Base-by-base conservation (phyloP, 2,888 invertebrate genomes). In the Cephus rjabovi region DNA sequence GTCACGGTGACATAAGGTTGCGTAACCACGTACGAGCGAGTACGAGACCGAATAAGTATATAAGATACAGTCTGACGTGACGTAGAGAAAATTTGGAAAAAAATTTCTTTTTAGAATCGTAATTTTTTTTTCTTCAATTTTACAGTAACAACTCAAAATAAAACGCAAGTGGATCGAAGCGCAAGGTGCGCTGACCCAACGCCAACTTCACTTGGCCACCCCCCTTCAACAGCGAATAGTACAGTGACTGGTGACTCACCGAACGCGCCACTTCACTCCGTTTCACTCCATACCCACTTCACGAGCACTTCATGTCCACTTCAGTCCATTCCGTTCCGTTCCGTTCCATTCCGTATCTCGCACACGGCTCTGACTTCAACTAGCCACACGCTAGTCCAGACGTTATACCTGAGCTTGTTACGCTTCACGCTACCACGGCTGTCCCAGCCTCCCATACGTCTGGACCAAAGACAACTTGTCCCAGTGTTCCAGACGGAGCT, bases 121-220 rank as follows among this genome's bases (percentile, higher is more conserved):
- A 37, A 37, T 1, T 37, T 15, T 12, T 37, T 4, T 37, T 12
- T 37, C 12, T 1, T 37, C 6, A 4, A 15, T 1, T 6, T 4
- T 15, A 40, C 15, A 40, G 15, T 15, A 40, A 40, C 15, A 0
- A 6, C 40, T 40, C 15, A 2, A 40, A 15, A 15, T 40, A 37
- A 37, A 37, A 30, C 70, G 0, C 11, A 12, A 70, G 30, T 23
- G 70, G 70, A 70, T 6, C 2, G 30, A 70, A 34, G 31, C n/a
- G 85, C 85, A 87, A 87, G 87, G 86, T 87, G 87, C 87, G 87
- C 83, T 86, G 87, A 87, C 87, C 87, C 84, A 86, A 83, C 86
- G 77, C 83, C 80, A 87, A 78, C 81, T 81, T 40, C 15, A 15
- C 80, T 80, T 80, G 80, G 79, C 83, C 85, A 85, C 83, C 83